Evolutionary conservation across 1,140 invertebrate genomes (phyloP).

Genomic region (Drosophila tsacasi): DNA sequence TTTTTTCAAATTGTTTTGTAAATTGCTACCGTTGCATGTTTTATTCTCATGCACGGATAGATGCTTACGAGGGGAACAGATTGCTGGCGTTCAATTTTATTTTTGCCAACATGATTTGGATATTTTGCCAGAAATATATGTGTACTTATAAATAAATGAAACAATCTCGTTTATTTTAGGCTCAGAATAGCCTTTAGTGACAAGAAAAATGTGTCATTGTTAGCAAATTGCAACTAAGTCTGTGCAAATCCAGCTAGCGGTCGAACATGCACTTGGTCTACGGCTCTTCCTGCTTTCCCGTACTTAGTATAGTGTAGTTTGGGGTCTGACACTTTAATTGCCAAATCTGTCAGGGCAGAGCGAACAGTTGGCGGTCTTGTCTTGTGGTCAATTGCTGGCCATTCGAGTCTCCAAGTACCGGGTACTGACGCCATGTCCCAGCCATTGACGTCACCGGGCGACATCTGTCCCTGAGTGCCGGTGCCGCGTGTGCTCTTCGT

Average conservation of each 20-base stretch:
- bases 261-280: conserved; percentile 7
- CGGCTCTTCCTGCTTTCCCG: conserved; percentile 19
- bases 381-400: conserved; percentile 46
- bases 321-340: conserved; percentile 69
- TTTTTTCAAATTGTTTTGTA: conserved; percentile 26
- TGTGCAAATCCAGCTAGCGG: neutral
- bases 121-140: conserved; percentile 7
- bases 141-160: neutral
- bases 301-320: neutral
- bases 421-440: conserved; percentile 37
- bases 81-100: conserved; percentile 16
- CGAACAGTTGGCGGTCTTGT: conserved; percentile 61
- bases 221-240: neutral
- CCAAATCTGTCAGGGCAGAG: conserved; percentile 58
- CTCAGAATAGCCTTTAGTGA: conserved; percentile 38
- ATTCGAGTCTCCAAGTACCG: conserved; percentile 24
- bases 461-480: conserved; percentile 29
- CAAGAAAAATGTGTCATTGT: conserved; percentile 27
- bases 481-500: conserved; percentile 17
- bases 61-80: conserved; percentile 38
- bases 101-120: neutral
- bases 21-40: conserved; percentile 35
- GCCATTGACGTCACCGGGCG: conserved; percentile 58
- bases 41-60: conserved; percentile 58
- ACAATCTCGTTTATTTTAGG: conserved; percentile 38